Base-by-base conservation (phyloP, 30 jellyfish, hydroid and myxozoan species). In the Haliclystus octoradiatus region DNA sequence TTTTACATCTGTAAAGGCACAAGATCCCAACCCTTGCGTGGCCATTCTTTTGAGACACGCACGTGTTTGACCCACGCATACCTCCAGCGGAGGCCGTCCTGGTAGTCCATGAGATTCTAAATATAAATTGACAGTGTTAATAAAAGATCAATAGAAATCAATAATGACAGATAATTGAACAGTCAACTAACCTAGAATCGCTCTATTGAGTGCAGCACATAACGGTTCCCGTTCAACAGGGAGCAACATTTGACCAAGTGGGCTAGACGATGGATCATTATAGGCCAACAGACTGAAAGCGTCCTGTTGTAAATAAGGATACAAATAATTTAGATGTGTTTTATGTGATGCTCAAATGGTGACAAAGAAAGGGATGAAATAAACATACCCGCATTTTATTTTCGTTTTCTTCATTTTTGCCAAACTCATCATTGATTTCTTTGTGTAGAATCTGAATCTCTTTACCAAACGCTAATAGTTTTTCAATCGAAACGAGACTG, bases 261-360 rank as follows among this genome's bases (percentile, higher is more conserved):
- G 97, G 34, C 97, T 88, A 60, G 52, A 78, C 81, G 92, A 79
- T n/a, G 97, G 97, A 34, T 88, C 91, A 64, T 80, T 80, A 88
- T 88, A 88, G 12, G 97, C 97, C 71, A 88, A 65, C 35, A 88
- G 60, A 62, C 97, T 88, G 66, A 88, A 88, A 12, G 97, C 93
- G 15, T 88, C 97, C 97, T 86, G 57, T 22, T 53, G 77, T 14
- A 1, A 31, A 50, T 50, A 13, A 35, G 1, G 7, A 1, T 35
- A n/a, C n/a, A n/a, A n/a, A n/a, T n/a, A n/a, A n/a, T n/a, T n/a
- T n/a, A n/a, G n/a, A n/a, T n/a, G n/a, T n/a, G n/a, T n/a, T n/a
- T n/a, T n/a, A n/a, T n/a, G n/a, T n/a, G n/a, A n/a, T n/a, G n/a
- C n/a, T n/a, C n/a, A n/a, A n/a, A n/a, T n/a, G n/a, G n/a, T n/a